Evolutionary conservation across 2,113 vertebrate species (phyloP).

Genomic region (Ursus arctos): DNA sequence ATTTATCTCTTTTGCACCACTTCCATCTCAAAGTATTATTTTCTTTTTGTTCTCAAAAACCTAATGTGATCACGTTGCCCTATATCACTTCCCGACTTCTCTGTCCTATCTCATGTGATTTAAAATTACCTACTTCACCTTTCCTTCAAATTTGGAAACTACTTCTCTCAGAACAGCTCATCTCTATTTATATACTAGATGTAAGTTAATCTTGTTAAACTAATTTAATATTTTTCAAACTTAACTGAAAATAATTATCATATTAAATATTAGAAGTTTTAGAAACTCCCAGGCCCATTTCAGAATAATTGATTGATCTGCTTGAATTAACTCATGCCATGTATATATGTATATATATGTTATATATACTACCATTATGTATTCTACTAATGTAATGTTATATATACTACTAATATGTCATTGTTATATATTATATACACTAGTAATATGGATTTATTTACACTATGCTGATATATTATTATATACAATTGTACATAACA

Average conservation of each 20-base stretch:
- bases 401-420: background rate
- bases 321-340: background rate
- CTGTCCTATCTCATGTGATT: background rate
- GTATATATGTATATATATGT: background rate
- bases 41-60: background rate
- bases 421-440: background rate
- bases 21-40: background rate
- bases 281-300: background rate
- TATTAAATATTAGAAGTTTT: background rate
- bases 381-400: background rate
- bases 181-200: background rate
- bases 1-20: background rate
- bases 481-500: background rate
- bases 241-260: background rate
- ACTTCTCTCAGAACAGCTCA: background rate
- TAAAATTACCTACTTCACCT: background rate
- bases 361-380: background rate
- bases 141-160: background rate
- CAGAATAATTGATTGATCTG: background rate
- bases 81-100: background rate
- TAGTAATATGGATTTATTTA: slow-evolving; percentile 2
- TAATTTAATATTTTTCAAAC: background rate
- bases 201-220: background rate
- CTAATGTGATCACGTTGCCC: background rate
- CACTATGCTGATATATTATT: background rate